Evolutionary conservation across 2,797 vertebrate genomes (phyloP), one percentile per base, ranked within the genome.

Genomic region (Geotria australis): DNA sequence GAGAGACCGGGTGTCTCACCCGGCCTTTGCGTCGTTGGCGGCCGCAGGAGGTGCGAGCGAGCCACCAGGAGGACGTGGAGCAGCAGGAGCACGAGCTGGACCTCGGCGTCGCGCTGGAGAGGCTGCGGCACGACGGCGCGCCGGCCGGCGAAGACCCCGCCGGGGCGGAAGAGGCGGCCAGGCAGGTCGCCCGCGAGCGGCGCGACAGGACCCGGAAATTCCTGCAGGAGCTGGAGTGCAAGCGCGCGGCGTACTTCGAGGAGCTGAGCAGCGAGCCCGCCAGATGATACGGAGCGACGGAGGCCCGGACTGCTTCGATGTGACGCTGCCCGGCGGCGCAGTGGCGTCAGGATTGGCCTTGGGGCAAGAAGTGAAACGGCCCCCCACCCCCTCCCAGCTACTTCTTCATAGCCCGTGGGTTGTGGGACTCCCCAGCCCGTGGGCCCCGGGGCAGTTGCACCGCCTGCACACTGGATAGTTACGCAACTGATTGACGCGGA

Each of bases 201-300:
- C 83, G 89, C 64, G 73, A 83, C 66, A 75, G 88, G 59, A 74
- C 84, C 64, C 76, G 74, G 61, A 70, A 76, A 67, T 96, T 96
- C 67, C 68, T 95, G 57, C 62, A 69, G 57, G 76, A 76, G 5
- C 72, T 98, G 62, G 79, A 85, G 66, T 73, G 77, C 67, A 95
- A 89, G 68, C 76, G 81, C 69, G 76, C 70, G 66, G 69, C 78
- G 58, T 77, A 69, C 69, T 68, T 76, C 61, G 64, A 49, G 24
- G 69, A 73, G 62, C 66, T 79, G 60, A 57, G 61, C 47, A 61
- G 67, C 13, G 60, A 62, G 2, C 61, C 64, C 46, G 66, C 66
- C 53, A 12, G 55, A n/a, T 62, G 57, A 53, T 48, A 59, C 51
- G 10, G 38, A 59, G 60, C 58, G 55, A 15, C 12, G 10, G 45